A percentile compares a stretch with the other conserved stretches of the same genome.
phyloP scores from a whole-genome alignment of 2,797 vertebrate genomes.

The Remorina albescens region DNA sequence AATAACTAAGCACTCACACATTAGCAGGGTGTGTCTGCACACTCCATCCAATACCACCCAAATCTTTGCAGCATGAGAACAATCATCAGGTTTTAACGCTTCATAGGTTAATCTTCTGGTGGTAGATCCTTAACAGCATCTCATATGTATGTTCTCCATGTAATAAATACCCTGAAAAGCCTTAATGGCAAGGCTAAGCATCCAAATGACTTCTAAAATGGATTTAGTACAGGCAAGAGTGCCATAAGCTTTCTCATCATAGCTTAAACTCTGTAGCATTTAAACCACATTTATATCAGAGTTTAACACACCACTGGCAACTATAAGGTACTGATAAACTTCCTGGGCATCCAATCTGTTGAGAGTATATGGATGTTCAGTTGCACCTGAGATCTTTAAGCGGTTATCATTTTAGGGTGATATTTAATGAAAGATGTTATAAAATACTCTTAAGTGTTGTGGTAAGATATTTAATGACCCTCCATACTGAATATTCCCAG shows the following conservation, averaged over 20 bases:
- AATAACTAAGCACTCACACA: neutral
- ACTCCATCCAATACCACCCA: neutral
- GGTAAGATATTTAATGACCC: slow-evolving; percentile 15
- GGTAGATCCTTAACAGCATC: slow-evolving; percentile 22
- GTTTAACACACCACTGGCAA: slow-evolving; percentile 50
- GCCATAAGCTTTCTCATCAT: slow-evolving; percentile 44
- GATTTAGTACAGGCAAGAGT: slow-evolving; percentile 41
- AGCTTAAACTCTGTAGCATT: slow-evolving; percentile 50
- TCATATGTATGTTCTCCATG: slow-evolving; percentile 31
- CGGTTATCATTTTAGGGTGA: neutral
- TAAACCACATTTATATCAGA: slow-evolving; percentile 42
- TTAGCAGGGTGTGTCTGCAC: neutral
- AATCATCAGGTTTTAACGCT: slow-evolving; percentile 21
- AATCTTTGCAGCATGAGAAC: slow-evolving; percentile 10
- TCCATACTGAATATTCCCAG: neutral
- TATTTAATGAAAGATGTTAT: slow-evolving; percentile 16
- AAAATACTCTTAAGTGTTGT: slow-evolving; percentile 6
- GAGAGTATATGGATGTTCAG: slow-evolving; percentile 3
- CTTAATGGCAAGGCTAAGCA: slow-evolving; percentile 32
- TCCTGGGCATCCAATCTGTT: slow-evolving; percentile 1
- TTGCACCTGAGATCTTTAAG: slow-evolving; percentile 3
- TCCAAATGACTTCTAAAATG: slow-evolving; percentile 36
- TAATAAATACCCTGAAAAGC: slow-evolving; percentile 42
- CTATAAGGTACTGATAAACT: slow-evolving; percentile 42
- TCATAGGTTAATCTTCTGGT: slow-evolving; percentile 26